A percentile compares a stretch with the other conserved stretches of the same genome.
Conservation (phyloP, 2,797 vertebrate species). For the Coregonus sp. region DNA sequence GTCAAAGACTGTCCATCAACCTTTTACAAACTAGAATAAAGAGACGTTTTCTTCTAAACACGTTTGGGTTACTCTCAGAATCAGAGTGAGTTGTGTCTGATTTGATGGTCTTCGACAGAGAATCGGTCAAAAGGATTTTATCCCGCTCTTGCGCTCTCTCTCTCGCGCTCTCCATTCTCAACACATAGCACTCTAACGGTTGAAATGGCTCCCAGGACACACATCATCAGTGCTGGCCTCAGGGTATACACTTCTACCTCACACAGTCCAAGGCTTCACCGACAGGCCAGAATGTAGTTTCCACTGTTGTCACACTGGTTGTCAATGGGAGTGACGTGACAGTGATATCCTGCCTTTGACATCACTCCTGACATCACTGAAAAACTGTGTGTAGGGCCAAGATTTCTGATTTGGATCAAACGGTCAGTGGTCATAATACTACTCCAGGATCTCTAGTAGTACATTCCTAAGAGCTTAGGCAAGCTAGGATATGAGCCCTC, state of each 20-base stretch:
- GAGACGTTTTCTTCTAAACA: neutral
- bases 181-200: constrained; percentile 65
- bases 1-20: neutral
- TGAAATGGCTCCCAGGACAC: constrained; percentile 67
- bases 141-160: constrained; percentile 40
- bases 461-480: constrained; percentile 38
- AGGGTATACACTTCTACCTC: constrained; percentile 20
- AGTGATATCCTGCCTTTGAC: neutral
- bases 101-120: constrained; percentile 30
- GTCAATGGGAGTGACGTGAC: constrained; percentile 43
- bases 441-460: constrained; percentile 17
- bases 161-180: constrained; percentile 48
- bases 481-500: constrained; percentile 51
- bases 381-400: neutral
- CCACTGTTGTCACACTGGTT: neutral
- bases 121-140: constrained; percentile 39
- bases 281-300: constrained; percentile 32
- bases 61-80: neutral
- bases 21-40: neutral
- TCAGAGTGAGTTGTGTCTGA: neutral
- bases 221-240: constrained; percentile 33
- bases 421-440: neutral
- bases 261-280: constrained; percentile 16
- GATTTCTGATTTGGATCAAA: constrained; percentile 41
- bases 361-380: neutral